These are phyloP conservation scores for Scleropages formosus DNA, from an alignment of 2,797 vertebrate genomes.

Conservation along the genomic window DNA sequence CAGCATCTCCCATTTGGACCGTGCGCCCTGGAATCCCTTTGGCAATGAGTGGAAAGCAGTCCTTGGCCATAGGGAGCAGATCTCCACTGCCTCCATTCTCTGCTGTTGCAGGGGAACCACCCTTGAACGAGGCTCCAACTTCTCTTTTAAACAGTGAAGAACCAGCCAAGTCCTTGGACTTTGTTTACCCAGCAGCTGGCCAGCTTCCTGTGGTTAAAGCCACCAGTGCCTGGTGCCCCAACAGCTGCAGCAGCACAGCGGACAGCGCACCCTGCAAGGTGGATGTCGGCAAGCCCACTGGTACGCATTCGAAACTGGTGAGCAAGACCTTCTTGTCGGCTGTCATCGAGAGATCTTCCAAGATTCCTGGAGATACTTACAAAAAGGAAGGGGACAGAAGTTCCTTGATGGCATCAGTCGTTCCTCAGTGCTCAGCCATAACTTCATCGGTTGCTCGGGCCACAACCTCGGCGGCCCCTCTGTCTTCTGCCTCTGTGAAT, in stretches of 20 bases:
- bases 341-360: constrained; percentile 48
- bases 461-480: constrained; percentile 10
- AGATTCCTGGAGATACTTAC: constrained; percentile 38
- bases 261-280: constrained; percentile 45
- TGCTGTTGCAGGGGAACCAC: constrained; percentile 18
- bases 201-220: constrained; percentile 15
- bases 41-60: constrained; percentile 41
- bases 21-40: constrained; percentile 30
- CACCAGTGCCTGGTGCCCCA: constrained; percentile 1
- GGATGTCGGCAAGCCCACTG: constrained; percentile 33
- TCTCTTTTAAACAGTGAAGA: constrained; percentile 24
- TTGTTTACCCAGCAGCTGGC: constrained; percentile 31
- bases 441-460: constrained; percentile 5
- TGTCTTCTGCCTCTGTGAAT: not conserved
- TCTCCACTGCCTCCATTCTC: constrained; percentile 35
- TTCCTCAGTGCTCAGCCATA: not conserved
- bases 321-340: constrained; percentile 45
- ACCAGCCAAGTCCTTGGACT: constrained; percentile 32
- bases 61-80: constrained; percentile 22
- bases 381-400: constrained; percentile 29
- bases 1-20: constrained; percentile 32
- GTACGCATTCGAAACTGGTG: constrained; percentile 31
- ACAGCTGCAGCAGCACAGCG: constrained; percentile 32
- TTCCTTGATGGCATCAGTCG: constrained; percentile 27
- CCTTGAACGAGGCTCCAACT: constrained; percentile 15